Conservation (phyloP, 2,888 invertebrate genomes). For the Netelia virgata region DNA sequence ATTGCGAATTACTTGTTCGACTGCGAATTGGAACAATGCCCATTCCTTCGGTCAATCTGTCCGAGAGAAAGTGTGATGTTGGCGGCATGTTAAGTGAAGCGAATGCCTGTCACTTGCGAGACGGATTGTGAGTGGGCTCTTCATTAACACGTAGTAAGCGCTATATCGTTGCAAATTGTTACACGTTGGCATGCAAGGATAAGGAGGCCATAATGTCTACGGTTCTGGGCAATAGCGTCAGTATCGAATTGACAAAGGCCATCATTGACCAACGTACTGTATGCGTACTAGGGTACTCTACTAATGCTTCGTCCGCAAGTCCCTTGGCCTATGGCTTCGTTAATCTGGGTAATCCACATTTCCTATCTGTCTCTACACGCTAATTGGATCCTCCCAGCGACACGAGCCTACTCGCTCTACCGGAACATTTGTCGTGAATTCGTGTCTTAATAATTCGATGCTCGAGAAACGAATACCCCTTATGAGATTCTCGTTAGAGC, state of each 20-base stretch:
- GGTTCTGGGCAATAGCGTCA: slow-evolving; percentile 30
- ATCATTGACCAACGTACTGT: slow-evolving; percentile 5
- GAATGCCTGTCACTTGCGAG: neutral
- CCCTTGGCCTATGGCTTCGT: slow-evolving; percentile 33
- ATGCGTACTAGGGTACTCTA: slow-evolving; percentile 4
- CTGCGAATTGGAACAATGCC: slow-evolving; percentile 3
- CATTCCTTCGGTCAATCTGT: neutral
- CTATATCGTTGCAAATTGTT: neutral
- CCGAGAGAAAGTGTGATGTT: neutral
- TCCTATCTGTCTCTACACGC: slow-evolving; percentile 41
- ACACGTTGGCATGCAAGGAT: slow-evolving; percentile 8
- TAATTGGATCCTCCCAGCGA: slow-evolving; percentile 51
- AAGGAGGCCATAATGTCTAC: slow-evolving; percentile 23
- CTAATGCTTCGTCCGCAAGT: slow-evolving; percentile 28
- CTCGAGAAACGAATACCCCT: too few relatives aligned
- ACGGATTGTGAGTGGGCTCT: slow-evolving; percentile 10
- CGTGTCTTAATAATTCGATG: slow-evolving; percentile 34
- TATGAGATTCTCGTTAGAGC: too few relatives aligned
- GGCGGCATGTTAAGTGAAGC: neutral
- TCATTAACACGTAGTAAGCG: slow-evolving; percentile 23
- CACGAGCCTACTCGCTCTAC: neutral
- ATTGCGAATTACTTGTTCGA: slow-evolving; percentile 10
- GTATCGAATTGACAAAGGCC: slow-evolving; percentile 12
- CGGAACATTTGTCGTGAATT: slow-evolving; percentile 8
- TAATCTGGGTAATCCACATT: slow-evolving; percentile 44